phyloP scores from a whole-genome alignment of 1,140 invertebrate species.

The Heliconius himera region DNA sequence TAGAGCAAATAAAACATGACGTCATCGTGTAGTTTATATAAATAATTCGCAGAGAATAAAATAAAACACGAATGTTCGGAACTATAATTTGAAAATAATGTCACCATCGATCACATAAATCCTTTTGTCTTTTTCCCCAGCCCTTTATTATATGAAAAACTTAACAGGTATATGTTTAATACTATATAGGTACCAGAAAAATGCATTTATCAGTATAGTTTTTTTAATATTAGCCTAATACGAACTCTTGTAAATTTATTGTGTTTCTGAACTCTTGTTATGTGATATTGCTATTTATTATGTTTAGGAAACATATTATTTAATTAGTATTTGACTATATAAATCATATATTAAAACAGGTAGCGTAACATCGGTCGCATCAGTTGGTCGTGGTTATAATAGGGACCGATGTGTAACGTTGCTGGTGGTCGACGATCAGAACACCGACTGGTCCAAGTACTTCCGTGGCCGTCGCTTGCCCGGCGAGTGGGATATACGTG shows the following conservation, averaged over 20 bases:
- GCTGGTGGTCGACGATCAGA: slow-evolving; percentile 97
- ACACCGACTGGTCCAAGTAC: slow-evolving; percentile 99
- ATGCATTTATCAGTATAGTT: neutral
- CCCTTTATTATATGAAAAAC: too few species aligned
- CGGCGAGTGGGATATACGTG: slow-evolving; percentile 96
- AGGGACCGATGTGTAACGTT: slow-evolving; percentile 97
- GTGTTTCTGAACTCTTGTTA: neutral
- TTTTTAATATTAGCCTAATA: neutral
- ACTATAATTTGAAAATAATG: too few species aligned
- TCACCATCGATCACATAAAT: too few species aligned
- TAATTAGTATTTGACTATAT: neutral
- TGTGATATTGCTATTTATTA: neutral
- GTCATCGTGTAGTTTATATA: too few species aligned
- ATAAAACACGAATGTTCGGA: too few species aligned
- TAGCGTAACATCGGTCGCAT: slow-evolving; percentile 78
- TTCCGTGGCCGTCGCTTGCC: slow-evolving; percentile 95
- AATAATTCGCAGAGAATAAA: too few species aligned
- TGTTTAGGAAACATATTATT: neutral
- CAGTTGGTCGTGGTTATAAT: slow-evolving; percentile 88
- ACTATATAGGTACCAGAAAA: too few species aligned
- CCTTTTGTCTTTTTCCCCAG: too few species aligned
- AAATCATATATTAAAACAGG: slow-evolving; percentile 44
- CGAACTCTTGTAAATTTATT: neutral
- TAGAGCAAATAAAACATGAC: too few species aligned
- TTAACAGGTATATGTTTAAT: too few species aligned